These are phyloP conservation scores for Fistularia tabacaria DNA, from an alignment of 2,797 vertebrate genomes.

Conservation along the genomic window DNA sequence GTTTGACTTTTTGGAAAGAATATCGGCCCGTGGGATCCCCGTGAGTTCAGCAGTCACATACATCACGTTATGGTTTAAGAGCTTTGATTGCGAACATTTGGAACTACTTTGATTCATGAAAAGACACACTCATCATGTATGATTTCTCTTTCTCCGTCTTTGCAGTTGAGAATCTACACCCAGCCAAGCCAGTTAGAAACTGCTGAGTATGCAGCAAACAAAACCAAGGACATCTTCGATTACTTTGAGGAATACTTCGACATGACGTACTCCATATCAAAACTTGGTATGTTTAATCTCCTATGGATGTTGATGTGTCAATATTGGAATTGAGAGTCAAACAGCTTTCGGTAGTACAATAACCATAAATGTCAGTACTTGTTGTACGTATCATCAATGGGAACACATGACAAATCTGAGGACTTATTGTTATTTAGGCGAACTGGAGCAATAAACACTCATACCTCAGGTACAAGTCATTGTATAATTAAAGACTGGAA, in stretches of 20 bases:
- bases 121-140: background rate
- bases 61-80: no score
- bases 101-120: background rate
- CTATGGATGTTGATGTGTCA: no score
- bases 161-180: conserved; percentile 86
- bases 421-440: no score
- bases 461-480: no score
- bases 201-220: conserved; percentile 83
- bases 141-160: conserved; percentile 18
- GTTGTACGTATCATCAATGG: no score
- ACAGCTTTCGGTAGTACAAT: no score
- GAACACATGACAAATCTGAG: no score
- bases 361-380: no score
- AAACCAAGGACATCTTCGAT: conserved; percentile 84
- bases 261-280: conserved; percentile 86
- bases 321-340: no score
- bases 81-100: background rate
- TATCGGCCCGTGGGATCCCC: conserved; percentile 70
- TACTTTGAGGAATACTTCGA: conserved; percentile 90
- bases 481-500: no score
- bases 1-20: conserved; percentile 62
- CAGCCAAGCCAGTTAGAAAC: conserved; percentile 83
- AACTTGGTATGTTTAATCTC: conserved; percentile 77
- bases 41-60: conserved; percentile 74
- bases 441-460: no score